These are phyloP conservation scores for Hypomesus transpacificus DNA, from an alignment of 2,113 vertebrate species.

Conservation along the genomic window DNA sequence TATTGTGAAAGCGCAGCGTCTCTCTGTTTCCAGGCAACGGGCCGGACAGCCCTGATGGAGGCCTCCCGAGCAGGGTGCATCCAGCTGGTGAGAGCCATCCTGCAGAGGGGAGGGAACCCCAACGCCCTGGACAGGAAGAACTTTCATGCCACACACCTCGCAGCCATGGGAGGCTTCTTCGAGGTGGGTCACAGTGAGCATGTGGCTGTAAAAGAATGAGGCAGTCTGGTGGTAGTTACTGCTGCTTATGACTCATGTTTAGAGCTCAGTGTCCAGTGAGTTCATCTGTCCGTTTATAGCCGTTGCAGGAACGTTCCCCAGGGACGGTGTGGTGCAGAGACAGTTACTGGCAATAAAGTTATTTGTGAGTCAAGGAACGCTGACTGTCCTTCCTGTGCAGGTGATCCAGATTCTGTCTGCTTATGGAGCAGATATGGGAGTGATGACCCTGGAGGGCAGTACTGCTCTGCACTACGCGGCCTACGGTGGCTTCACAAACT, in stretches of 20 bases:
- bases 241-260: too few species aligned
- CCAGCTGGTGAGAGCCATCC: constrained; percentile 76
- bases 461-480: constrained; percentile 88
- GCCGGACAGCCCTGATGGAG: constrained; percentile 87
- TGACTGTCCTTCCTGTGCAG: constrained; percentile 65
- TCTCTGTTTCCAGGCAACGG: constrained; percentile 73
- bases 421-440: constrained; percentile 78
- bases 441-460: constrained; percentile 76
- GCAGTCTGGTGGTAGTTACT: too few species aligned
- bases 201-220: background rate
- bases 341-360: constrained; percentile 8
- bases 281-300: too few species aligned
- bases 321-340: too few species aligned
- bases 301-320: too few species aligned
- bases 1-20: background rate
- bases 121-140: constrained; percentile 75
- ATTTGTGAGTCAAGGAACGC: constrained; percentile 81
- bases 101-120: constrained; percentile 78
- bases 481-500: constrained; percentile 75
- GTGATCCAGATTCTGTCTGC: constrained; percentile 70
- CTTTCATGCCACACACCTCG: constrained; percentile 81
- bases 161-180: constrained; percentile 86
- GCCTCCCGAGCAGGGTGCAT: constrained; percentile 74
- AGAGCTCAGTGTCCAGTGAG: too few species aligned
- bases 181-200: constrained; percentile 71